Evolutionary conservation across 2,888 invertebrate genomes (phyloP).

Genomic region (Archips crataeganus): DNA sequence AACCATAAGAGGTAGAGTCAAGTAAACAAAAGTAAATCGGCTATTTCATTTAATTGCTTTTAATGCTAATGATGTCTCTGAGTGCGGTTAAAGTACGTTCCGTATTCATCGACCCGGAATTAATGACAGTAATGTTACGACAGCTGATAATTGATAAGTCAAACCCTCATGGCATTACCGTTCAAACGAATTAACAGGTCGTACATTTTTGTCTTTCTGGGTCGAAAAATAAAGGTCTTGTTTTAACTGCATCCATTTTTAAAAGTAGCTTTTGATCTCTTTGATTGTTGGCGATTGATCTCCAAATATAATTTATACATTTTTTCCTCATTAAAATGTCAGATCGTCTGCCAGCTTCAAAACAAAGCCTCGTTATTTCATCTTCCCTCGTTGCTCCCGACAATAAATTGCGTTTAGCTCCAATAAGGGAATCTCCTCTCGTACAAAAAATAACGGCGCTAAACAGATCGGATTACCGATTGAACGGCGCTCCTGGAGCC

Average conservation of each 20-base stretch:
- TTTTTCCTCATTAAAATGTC: background rate
- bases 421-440: constrained; percentile 32
- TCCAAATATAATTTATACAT: background rate
- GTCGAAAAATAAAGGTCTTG: no score
- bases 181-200: no score
- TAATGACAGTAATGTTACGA: no score
- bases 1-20: background rate
- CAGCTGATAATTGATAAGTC: no score
- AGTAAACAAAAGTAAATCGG: background rate
- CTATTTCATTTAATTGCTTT: no score
- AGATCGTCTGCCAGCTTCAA: background rate
- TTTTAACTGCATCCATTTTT: no score
- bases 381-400: constrained; percentile 7
- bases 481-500: constrained; percentile 44
- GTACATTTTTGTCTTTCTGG: no score
- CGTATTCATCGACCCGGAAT: no score
- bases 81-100: no score
- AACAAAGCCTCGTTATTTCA: constrained; percentile 10
- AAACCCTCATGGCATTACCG: no score
- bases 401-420: constrained; percentile 39
- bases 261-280: no score
- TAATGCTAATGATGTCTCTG: no score
- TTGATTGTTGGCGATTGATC: background rate
- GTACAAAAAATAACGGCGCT: constrained; percentile 43
- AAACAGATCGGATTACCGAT: constrained; percentile 56